Conservation (phyloP, 2,113 vertebrate genomes). For the Phalacrocorax carbo region DNA sequence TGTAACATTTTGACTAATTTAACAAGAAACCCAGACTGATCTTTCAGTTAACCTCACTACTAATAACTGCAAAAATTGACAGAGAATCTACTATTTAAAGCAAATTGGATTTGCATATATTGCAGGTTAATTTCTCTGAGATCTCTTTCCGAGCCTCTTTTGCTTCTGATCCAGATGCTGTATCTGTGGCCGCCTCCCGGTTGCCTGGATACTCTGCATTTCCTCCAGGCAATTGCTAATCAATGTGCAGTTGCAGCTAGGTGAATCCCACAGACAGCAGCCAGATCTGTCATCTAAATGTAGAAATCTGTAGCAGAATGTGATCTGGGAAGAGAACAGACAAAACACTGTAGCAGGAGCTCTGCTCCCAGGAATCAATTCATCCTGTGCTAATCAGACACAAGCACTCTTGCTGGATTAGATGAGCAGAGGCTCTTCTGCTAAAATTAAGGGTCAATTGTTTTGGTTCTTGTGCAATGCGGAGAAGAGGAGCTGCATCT, state of each 20-base stretch:
- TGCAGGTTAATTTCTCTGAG: conserved; percentile 8
- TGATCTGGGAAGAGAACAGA: conserved; percentile 38
- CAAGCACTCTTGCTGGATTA: not conserved
- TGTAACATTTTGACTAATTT: not conserved
- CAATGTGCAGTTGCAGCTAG: conserved; percentile 70
- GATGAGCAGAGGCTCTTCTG: not conserved
- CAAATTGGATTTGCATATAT: not conserved
- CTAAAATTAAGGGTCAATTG: conserved; percentile 45
- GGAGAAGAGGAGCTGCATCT: not conserved
- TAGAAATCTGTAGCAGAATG: conserved; percentile 33
- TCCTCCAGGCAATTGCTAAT: conserved; percentile 71
- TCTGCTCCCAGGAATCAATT: conserved; percentile 18
- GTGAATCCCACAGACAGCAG: conserved; percentile 67
- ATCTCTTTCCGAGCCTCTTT: not conserved
- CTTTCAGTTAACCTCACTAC: not conserved
- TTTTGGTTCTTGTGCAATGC: not conserved
- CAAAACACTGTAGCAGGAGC: conserved; percentile 30
- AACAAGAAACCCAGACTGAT: not conserved
- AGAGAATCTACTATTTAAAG: not conserved
- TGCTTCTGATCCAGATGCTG: conserved; percentile 60
- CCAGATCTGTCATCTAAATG: conserved; percentile 53
- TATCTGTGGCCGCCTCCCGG: not conserved
- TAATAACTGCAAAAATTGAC: not conserved
- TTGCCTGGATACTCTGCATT: conserved; percentile 71
- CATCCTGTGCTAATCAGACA: conserved; percentile 16